Evolutionary conservation across 1,140 invertebrate genomes (phyloP), one percentile per base, ranked within the genome.

Genomic region (Hyphantria cunea): DNA sequence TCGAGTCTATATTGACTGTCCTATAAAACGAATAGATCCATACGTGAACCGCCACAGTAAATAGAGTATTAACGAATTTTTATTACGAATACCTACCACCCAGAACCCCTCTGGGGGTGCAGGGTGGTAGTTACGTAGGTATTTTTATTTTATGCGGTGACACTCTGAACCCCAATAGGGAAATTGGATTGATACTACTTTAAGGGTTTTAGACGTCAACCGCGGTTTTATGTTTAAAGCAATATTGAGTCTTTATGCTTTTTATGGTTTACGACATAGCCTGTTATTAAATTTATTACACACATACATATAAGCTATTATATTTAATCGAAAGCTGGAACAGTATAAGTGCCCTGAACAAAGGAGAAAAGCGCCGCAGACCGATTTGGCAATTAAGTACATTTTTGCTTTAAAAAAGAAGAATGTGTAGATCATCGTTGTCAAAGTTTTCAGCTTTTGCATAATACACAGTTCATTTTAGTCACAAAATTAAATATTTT

Each of bases 151-250:
- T 84, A 82, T 76, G 76, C 78, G 72, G 80, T 84, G 80, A 86
- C 82, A 87, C 80, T 76, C 78, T 72, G 77, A 75, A 76, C 78
- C 70, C 74, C 80, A 81, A 84, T 86, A 85, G 80, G 78, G 82
- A 89, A 86, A 89, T 88, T 88, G 86, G 85, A 88, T 86, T 86
- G 80, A 77, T 83, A 85, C 77, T 85, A 81, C 80, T 86, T 86
- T 86, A 80, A 78, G 86, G 75, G 76, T 85, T 82, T 86, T 80
- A 77, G 79, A 79, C 79, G 77, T 83, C 76, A 88, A 82, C 72
- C 68, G 73, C 70, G 69, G 72, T 78, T 75, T 83, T 84, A 85
- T 74, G 72, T 67, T 61, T 74, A 64, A 65, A 67, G 73, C 80
- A 80, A 81, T 85, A 82, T 82, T 78, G 76, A 65, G 77, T 73